These are phyloP conservation scores for Myotis findleyi DNA, from an alignment of 2,797 vertebrate species.

Conservation along the genomic window DNA sequence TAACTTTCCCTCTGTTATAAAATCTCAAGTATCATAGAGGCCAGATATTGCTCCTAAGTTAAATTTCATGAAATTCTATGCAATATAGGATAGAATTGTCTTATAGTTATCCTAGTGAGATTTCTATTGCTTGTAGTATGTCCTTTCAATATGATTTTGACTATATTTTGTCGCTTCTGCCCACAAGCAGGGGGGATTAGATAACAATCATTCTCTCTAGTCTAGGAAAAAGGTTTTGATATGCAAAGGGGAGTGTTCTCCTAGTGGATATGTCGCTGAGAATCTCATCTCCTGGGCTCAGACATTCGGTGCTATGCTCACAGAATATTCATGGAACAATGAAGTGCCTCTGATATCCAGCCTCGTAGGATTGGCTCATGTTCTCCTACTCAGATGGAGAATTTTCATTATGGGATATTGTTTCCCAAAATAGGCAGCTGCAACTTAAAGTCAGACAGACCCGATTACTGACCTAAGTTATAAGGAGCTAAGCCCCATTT, in stretches of 20 bases:
- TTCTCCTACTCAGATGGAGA: background rate
- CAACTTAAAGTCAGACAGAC: background rate
- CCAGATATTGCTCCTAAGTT: background rate
- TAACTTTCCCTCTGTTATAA: slow-evolving; percentile 71
- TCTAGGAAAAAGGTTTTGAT: background rate
- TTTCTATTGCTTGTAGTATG: background rate
- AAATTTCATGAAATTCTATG: slow-evolving; percentile 1
- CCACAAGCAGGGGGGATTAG: background rate
- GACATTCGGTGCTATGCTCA: background rate
- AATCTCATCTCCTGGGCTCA: background rate
- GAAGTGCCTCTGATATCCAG: background rate
- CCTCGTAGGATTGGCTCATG: background rate
- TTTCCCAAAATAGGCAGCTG: background rate
- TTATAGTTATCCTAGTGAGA: background rate
- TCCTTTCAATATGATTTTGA: background rate
- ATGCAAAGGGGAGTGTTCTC: background rate
- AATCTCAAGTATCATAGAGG: background rate
- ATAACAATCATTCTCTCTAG: background rate
- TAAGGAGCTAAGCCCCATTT: background rate
- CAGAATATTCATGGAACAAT: background rate
- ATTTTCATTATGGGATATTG: background rate
- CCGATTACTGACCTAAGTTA: background rate
- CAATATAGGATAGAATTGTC: background rate
- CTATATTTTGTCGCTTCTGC: slow-evolving; percentile 4
- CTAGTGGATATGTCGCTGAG: background rate